Conservation (phyloP, 2,113 vertebrate genomes). For the Pteruthius melanotis region DNA sequence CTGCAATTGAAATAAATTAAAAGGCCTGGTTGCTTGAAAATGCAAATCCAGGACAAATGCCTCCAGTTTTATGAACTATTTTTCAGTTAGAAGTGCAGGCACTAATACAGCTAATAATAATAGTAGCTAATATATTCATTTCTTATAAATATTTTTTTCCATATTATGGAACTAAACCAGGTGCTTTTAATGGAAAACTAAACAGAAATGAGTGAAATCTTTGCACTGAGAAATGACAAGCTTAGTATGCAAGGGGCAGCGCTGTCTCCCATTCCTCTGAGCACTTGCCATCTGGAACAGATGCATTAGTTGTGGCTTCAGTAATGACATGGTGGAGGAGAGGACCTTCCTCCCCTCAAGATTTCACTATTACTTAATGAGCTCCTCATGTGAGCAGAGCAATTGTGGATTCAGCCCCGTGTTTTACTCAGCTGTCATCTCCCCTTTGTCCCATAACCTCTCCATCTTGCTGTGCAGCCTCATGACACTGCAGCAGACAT, state of each 20-base stretch:
- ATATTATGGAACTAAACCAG: background rate
- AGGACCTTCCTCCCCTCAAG: conserved; percentile 36
- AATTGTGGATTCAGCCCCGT: background rate
- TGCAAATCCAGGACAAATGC: background rate
- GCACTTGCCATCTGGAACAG: conserved; percentile 42
- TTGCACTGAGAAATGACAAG: background rate
- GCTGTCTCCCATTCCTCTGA: background rate
- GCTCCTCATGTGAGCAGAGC: background rate
- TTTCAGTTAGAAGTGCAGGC: background rate
- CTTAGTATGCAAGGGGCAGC: conserved; percentile 6
- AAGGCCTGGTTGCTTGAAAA: background rate
- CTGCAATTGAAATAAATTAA: background rate
- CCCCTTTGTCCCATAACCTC: background rate
- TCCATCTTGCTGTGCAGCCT: background rate
- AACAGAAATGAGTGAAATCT: background rate
- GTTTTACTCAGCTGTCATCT: background rate
- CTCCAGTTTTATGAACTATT: background rate
- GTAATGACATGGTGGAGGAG: conserved; percentile 25
- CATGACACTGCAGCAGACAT: background rate
- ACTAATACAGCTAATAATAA: background rate
- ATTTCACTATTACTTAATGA: background rate
- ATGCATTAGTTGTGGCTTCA: conserved; percentile 29
- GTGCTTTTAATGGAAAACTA: background rate
- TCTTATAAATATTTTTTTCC: background rate
- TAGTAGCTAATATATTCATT: background rate